Evolutionary conservation across 2,888 invertebrate genomes (phyloP).

Genomic region (Rutpela maculata): DNA sequence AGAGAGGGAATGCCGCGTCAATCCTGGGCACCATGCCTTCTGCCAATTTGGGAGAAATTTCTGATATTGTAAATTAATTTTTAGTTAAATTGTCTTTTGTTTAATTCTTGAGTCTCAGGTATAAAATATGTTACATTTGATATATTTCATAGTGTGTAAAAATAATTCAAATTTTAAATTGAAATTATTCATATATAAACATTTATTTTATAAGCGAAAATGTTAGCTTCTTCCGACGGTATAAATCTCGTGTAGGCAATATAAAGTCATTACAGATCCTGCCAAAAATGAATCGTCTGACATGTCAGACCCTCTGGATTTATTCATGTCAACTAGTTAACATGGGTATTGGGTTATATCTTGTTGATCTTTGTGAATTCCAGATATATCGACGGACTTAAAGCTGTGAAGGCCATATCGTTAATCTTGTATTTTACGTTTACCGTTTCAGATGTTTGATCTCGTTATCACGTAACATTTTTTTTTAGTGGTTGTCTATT

Average conservation of each 20-base stretch:
- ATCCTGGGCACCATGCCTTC: too few relatives aligned
- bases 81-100: too few relatives aligned
- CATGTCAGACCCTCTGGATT: neutral
- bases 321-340: slow-evolving; percentile 11
- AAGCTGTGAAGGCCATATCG: neutral
- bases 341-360: neutral
- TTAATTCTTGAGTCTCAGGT: too few relatives aligned
- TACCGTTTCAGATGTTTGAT: neutral
- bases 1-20: too few relatives aligned
- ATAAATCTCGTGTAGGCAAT: neutral
- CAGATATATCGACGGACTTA: neutral
- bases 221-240: neutral
- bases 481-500: too few relatives aligned
- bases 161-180: too few relatives aligned
- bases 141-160: too few relatives aligned
- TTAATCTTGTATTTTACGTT: neutral
- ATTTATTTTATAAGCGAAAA: neutral
- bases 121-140: too few relatives aligned
- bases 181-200: neutral
- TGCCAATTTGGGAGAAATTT: too few relatives aligned
- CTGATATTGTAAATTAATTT: too few relatives aligned
- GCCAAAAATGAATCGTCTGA: neutral
- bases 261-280: neutral
- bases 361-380: neutral
- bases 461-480: too few relatives aligned